Base-by-base conservation (phyloP, 1,140 invertebrate genomes). In the Ceratoteleas bidentatus region DNA sequence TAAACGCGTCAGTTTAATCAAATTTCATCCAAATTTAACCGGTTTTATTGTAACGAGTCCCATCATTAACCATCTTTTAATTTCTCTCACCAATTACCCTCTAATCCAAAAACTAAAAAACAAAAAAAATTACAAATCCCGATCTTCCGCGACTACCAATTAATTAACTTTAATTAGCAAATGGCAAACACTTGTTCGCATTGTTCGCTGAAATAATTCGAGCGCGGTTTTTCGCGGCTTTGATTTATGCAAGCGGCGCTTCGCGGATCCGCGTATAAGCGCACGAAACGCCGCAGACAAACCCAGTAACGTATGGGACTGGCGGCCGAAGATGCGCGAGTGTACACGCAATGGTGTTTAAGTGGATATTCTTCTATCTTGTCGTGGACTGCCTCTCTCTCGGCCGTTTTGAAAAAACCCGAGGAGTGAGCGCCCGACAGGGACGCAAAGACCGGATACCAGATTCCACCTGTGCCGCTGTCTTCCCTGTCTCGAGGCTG, bases 401-500 rank as follows among this genome's bases (percentile, higher is more conserved):
- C 38, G 6, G 57, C 72, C 70, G 33, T 69, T 75, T 74, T 74
- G n/a, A 75, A 81, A 81, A 75, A 74, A 70, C 61, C 50, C 70
- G 57, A 73, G 69, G 16, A 78, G 34, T 32, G 32, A 56, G 68
- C 14, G 61, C 9, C n/a, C 7, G 76, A 78, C 65, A 74, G 62
- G 79, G 72, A 79, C 53, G 58, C 54, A 79, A 84, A 61, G 79
- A 65, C 80, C 87, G 86, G 85, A 88, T 87, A 87, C 85, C 87
- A 88, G 88, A 90, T 90, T 90, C 88, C 88, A 90, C 87, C 87
- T 88, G 89, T 87, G 83, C 84, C 84, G 85, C 84, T 82, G 86
- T 85, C 81, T 84, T 82, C 72, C 83, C 65, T 84, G 77, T 80
- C 84, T 84, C 70, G 83, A 78, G 79, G 74, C 85, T 79, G 85